Conservation (phyloP, 2,797 vertebrate genomes). For the Tadarida brasiliensis region DNA sequence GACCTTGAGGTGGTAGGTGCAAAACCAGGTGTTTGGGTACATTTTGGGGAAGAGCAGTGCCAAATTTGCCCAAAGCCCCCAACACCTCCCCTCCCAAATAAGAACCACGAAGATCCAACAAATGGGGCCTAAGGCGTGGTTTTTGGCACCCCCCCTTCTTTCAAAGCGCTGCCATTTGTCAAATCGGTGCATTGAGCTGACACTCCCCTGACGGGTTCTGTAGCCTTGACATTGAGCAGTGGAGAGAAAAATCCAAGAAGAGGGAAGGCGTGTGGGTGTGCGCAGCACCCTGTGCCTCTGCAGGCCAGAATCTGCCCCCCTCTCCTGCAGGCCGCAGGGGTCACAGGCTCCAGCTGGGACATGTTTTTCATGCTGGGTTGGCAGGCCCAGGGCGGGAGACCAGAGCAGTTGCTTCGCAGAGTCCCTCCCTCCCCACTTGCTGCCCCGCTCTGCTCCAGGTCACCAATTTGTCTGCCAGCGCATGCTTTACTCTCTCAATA, state of each 20-base stretch:
- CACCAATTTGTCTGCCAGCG: slow-evolving; percentile 83
- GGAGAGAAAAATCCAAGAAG: neutral
- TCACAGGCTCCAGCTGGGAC: neutral
- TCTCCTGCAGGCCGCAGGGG: rapidly evolving
- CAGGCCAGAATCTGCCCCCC: neutral
- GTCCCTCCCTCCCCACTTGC: neutral
- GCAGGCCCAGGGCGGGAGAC: neutral
- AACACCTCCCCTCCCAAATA: neutral
- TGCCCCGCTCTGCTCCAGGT: neutral
- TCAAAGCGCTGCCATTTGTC: neutral
- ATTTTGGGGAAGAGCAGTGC: too few relatives aligned
- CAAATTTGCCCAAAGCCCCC: rapidly evolving
- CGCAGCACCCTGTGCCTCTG: neutral
- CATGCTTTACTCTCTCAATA: slow-evolving; percentile 71
- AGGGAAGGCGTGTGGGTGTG: neutral
- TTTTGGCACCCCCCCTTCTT: neutral
- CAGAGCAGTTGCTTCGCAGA: rapidly evolving
- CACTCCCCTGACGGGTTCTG: neutral
- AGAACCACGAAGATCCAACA: neutral
- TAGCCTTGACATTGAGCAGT: slow-evolving; percentile 54
- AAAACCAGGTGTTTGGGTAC: neutral
- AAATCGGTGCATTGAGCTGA: neutral
- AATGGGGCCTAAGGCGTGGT: neutral
- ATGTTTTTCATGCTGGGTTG: neutral
- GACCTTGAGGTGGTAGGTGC: neutral